These are phyloP conservation scores for Rhopalosiphum padi DNA, from an alignment of 1,140 invertebrate genomes.

Conservation along the genomic window DNA sequence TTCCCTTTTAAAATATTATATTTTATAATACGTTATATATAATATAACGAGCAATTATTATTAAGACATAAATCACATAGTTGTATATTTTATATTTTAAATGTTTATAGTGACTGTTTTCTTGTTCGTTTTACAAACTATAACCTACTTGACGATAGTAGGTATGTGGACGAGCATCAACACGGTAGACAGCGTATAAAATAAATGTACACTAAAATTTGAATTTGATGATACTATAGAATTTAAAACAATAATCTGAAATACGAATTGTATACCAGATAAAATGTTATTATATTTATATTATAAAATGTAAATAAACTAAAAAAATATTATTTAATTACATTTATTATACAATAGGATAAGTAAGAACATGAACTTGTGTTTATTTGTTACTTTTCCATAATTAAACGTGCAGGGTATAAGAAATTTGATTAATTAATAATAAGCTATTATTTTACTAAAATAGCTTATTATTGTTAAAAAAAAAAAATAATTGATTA, in stretches of 20 bases:
- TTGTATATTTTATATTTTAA: not conserved
- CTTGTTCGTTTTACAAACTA: not conserved
- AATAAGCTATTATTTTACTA: not conserved
- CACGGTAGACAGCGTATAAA: too few species aligned
- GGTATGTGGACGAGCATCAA: not conserved
- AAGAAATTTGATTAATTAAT: not conserved
- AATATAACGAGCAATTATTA: not conserved
- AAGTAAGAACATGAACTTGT: not conserved
- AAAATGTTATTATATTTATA: not conserved
- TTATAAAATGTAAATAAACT: not conserved
- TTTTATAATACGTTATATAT: not conserved
- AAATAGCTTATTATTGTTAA: too few species aligned
- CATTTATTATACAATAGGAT: not conserved
- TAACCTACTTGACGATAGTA: too few species aligned
- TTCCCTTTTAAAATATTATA: not conserved
- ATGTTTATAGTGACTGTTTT: not conserved
- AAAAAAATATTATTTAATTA: not conserved
- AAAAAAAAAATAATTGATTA: too few species aligned
- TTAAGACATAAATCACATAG: not conserved
- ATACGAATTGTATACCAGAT: not conserved
- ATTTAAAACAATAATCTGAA: not conserved
- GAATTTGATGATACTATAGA: not conserved
- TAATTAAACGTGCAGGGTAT: not conserved
- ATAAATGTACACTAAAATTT: not conserved
- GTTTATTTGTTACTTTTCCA: not conserved